Evolutionary conservation across 2,888 invertebrate species (phyloP).

Genomic region (Shargacucullia verbasci): DNA sequence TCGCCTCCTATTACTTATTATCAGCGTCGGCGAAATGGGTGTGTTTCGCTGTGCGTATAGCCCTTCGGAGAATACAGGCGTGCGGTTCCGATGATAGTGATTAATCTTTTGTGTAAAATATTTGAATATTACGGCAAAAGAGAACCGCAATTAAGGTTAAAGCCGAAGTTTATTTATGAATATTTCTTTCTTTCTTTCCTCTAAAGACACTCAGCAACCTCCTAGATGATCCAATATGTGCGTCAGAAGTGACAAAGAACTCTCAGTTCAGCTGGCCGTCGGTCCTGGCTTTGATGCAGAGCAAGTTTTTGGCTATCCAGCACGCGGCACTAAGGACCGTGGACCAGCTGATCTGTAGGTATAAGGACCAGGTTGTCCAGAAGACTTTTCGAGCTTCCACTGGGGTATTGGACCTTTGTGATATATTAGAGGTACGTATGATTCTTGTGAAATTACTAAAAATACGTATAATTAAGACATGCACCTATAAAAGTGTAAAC

Average conservation of each 20-base stretch:
- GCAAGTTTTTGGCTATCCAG: slow-evolving; percentile 86
- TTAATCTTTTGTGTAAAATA: too few species aligned
- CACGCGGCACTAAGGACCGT: slow-evolving; percentile 82
- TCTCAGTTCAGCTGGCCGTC: slow-evolving; percentile 85
- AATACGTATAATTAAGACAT: too few species aligned
- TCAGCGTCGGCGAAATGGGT: too few species aligned
- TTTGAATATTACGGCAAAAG: too few species aligned
- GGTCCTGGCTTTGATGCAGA: slow-evolving; percentile 82
- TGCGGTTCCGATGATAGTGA: too few species aligned
- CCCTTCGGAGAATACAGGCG: too few species aligned
- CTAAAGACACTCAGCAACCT: slow-evolving; percentile 83
- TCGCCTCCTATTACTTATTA: too few species aligned
- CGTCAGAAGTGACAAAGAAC: slow-evolving; percentile 82
- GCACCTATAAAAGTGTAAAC: too few species aligned
- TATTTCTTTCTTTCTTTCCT: not conserved
- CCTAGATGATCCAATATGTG: slow-evolving; percentile 84
- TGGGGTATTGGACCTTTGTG: slow-evolving; percentile 83
- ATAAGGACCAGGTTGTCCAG: slow-evolving; percentile 83
- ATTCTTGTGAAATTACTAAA: too few species aligned
- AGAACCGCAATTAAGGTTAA: too few species aligned
- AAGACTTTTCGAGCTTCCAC: slow-evolving; percentile 84
- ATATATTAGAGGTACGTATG: slow-evolving; percentile 83
- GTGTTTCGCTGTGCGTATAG: too few species aligned
- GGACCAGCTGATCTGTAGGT: slow-evolving; percentile 81
- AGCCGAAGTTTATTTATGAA: too few species aligned